Evolutionary conservation across 1,140 invertebrate genomes (phyloP), one percentile per base, ranked within the genome.

Genomic region (Drosophila carrolli): DNA sequence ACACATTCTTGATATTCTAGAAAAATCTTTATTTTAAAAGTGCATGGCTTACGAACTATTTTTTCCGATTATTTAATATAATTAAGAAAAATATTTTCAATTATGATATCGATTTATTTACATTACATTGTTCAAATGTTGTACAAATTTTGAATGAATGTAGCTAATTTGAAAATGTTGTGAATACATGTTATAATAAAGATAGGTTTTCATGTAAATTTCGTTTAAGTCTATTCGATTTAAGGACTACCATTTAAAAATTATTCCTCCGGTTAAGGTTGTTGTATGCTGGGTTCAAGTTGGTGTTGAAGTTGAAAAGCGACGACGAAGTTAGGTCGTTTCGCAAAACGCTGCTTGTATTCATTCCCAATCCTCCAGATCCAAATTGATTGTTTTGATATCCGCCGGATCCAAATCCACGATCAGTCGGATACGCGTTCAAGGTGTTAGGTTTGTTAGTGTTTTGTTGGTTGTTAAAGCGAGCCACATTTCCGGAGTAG

Each of bases 401-500:
- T 43, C 48, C 43, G 37, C 56, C 55, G 35, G 29, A 8, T 32
- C 47, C 72, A 53, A 40, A 53, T 40, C 57, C 68, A 44, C 16
- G 67, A 14, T 73, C 55, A 16, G 41, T 14, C 47, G 56, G 38
- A 40, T 53, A 73, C 13, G 37, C 43, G 68, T 29, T 73, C 14
- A 29, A n/a, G 29, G 38, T 37, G 59, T 74, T 74, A 16, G 56
- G 14, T 37, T 51, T 47, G 41, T 66, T 65, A 62, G 60, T 59
- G 72, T 61, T 86, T 67, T 14, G 53, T 67, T 35, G 53, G 9
- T 82, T 71, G 59, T 86, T 74, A 44, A 46, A 48, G 16, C 55
- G 83, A 82, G 65, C 68, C 65, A 70, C 79, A 82, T 75, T 85
- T 61, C 60, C 71, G 38, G 65, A 55, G 44, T 54, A 71, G 53